Conservation (phyloP, 2,797 vertebrate genomes). For the Semaprochilodus insignis region DNA sequence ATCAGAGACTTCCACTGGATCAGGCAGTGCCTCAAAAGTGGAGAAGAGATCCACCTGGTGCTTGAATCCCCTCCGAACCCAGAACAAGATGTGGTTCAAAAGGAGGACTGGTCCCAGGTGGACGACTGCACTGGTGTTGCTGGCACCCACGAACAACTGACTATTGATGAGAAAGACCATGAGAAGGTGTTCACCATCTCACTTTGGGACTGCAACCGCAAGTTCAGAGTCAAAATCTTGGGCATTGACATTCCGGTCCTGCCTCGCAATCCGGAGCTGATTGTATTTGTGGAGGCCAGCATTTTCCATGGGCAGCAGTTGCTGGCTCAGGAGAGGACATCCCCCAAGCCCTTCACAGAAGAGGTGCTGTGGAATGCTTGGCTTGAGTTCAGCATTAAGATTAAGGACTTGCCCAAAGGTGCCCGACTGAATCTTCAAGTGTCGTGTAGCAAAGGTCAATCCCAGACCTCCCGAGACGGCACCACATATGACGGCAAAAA, state of each 20-base stretch:
- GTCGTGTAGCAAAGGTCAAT: conserved; percentile 87
- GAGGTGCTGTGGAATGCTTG: conserved; percentile 97
- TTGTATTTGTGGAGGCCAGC: conserved; percentile 93
- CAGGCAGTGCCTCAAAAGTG: conserved; percentile 92
- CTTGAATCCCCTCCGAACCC: conserved; percentile 87
- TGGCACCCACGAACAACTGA: conserved; percentile 94
- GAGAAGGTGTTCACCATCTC: conserved; percentile 96
- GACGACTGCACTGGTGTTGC: conserved; percentile 96
- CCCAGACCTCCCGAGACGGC: conserved; percentile 81
- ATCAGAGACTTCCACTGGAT: conserved; percentile 95
- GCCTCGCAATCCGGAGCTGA: conserved; percentile 89
- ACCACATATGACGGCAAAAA: conserved; percentile 79
- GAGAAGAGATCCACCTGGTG: conserved; percentile 94
- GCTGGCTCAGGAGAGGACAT: conserved; percentile 90
- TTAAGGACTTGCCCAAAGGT: conserved; percentile 96
- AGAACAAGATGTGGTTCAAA: conserved; percentile 86
- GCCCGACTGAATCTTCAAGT: conserved; percentile 94
- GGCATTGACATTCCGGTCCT: conserved; percentile 93
- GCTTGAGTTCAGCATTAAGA: conserved; percentile 95
- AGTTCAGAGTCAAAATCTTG: conserved; percentile 93
- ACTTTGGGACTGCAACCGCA: conserved; percentile 96
- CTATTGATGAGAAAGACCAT: conserved; percentile 93
- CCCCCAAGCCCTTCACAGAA: conserved; percentile 90
- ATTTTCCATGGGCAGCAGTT: conserved; percentile 97
- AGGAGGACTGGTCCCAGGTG: conserved; percentile 96